These are phyloP conservation scores for Speoplatyrhinus poulsoni DNA, from an alignment of 2,113 vertebrate genomes.

Conservation along the genomic window DNA sequence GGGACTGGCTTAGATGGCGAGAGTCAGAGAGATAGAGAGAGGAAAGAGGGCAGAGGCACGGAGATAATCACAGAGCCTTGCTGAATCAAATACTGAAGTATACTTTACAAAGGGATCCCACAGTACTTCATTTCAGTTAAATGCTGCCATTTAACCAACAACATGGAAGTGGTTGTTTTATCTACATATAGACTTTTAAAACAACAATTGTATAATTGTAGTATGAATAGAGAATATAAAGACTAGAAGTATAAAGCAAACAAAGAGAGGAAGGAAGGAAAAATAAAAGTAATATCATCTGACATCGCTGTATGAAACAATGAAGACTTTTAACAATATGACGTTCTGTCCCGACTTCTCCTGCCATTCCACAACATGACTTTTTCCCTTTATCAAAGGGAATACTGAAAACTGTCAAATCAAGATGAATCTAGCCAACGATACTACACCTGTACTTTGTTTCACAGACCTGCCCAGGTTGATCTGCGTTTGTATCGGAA, in stretches of 20 bases:
- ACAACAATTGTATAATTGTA: too few relatives aligned
- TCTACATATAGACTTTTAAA: too few relatives aligned
- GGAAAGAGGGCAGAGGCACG: slow-evolving; percentile 10
- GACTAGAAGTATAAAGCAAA: background rate
- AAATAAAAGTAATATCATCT: slow-evolving; percentile 3
- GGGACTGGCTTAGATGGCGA: slow-evolving; percentile 55
- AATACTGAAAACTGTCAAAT: slow-evolving; percentile 75
- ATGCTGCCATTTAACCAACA: slow-evolving; percentile 1
- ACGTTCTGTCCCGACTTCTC: slow-evolving; percentile 70
- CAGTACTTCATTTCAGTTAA: slow-evolving; percentile 15
- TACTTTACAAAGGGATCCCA: slow-evolving; percentile 14
- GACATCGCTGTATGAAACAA: slow-evolving; percentile 65
- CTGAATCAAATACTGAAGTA: slow-evolving; percentile 29
- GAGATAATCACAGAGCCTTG: slow-evolving; percentile 29
- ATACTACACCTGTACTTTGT: slow-evolving; percentile 66
- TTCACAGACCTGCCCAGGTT: slow-evolving; percentile 68
- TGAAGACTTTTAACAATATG: slow-evolving; percentile 65
- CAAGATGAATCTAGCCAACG: slow-evolving; percentile 78
- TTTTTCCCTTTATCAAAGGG: slow-evolving; percentile 76
- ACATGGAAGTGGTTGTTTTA: too few relatives aligned
- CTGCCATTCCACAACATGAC: slow-evolving; percentile 77
- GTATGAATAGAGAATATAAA: too few relatives aligned
- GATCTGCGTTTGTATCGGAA: slow-evolving; percentile 65
- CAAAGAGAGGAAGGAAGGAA: background rate
- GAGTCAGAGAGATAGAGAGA: slow-evolving; percentile 3